Evolutionary conservation across 2,888 invertebrate genomes (phyloP), one percentile per base, ranked within the genome.

Genomic region (Phytoseiulus persimilis): DNA sequence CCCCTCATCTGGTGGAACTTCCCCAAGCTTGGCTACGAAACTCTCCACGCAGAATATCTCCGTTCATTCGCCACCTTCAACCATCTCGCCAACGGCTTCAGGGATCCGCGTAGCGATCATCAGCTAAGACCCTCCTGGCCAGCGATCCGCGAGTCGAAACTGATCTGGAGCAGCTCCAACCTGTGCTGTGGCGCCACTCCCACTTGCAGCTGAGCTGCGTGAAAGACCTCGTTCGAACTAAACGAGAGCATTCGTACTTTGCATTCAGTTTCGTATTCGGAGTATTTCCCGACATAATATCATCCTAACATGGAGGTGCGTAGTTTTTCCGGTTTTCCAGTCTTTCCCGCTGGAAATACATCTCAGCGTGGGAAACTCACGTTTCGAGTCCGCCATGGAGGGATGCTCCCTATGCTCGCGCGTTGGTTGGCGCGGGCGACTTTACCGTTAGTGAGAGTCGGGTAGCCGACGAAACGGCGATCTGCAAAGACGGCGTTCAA

Each of bases 191-290:
- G 91, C n/a, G 87, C 32, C 0, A 90, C 90, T 18, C 91, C 91
- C 32, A 92, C 92, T 83, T 92, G 28, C 92, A 92, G 90, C 89
- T 93, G 87, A 90, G 92, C 31, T 93, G 92, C 90, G 89, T 92
- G 32, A 91, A 91, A 18, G 92, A 92, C 89, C 93, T 93, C 90
- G 90, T 93, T 0, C 90, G 90, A 9, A 91, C 90, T 3, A 92
- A 92, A 90, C 90, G 90, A 89, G 87, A 91, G 14, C 91, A 91
- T 90, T 92, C 92, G 5, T 91, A 92, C 90, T 93, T 93, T 90
- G 92, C 92, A 0, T 92, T 93, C 90, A 91, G 92, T 18, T 93
- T 93, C 91, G 91, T 93, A 23, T 92, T 92, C 14, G 92, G 93
- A 90, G 91, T 94, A 1, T 92, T 93, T 0, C 93, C n/a, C n/a